phyloP scores from a whole-genome alignment of 2,113 vertebrate genomes.

The Cisticola juncidis region DNA sequence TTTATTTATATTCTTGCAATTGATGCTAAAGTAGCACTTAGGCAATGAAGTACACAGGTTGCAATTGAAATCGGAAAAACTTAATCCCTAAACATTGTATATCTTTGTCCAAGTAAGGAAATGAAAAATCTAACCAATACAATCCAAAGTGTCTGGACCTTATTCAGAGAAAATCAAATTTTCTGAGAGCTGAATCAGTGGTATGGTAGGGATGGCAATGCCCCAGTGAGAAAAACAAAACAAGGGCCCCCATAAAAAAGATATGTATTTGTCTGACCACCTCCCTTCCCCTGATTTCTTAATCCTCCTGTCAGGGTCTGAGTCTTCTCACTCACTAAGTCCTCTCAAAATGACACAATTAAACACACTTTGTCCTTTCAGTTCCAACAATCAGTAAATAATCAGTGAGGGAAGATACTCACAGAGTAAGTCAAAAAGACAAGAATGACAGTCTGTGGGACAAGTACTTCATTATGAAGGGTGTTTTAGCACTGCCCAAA shows the following conservation, averaged over 20 bases:
- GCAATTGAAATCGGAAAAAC: conserved; percentile 52
- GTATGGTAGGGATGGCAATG: neutral
- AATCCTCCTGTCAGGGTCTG: neutral
- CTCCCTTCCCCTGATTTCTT: neutral
- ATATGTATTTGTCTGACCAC: neutral
- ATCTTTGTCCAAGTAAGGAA: conserved; percentile 60
- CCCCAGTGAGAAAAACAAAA: neutral
- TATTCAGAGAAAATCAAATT: conserved; percentile 47
- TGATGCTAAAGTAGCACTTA: conserved; percentile 69
- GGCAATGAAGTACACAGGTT: conserved; percentile 58
- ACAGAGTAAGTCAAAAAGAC: neutral
- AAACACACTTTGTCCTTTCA: neutral
- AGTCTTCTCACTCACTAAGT: neutral
- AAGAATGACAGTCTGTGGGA: neutral
- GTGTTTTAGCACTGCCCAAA: neutral
- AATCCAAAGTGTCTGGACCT: conserved; percentile 9
- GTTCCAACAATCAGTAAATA: neutral
- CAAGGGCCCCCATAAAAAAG: neutral
- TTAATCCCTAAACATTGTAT: conserved; percentile 58
- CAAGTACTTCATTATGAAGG: neutral
- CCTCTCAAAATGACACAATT: neutral
- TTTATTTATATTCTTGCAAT: conserved; percentile 70
- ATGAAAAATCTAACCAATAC: conserved; percentile 48
- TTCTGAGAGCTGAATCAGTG: neutral
- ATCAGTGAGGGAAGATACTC: neutral